Evolutionary conservation across 2,797 vertebrate species (phyloP).

Genomic region (Lerista edwardsae): DNA sequence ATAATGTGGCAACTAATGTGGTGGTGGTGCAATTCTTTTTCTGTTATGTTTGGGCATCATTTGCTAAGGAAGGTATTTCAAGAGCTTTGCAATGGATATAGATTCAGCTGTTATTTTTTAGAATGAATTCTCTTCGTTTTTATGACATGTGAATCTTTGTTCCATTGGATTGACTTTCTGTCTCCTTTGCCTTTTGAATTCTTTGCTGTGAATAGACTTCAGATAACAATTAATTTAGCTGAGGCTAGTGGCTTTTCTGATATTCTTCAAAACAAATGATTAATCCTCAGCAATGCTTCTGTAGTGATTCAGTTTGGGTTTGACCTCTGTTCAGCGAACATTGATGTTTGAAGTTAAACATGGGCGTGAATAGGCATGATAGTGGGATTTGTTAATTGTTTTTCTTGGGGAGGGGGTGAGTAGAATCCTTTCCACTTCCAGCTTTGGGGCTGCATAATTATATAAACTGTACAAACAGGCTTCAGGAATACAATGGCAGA

Average conservation of each 20-base stretch:
- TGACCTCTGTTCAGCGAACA: constrained; percentile 10
- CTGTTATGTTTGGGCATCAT: background rate
- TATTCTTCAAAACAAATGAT: constrained; percentile 15
- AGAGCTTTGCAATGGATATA: background rate
- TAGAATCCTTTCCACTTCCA: background rate
- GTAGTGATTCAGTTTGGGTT: background rate
- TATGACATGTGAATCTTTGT: background rate
- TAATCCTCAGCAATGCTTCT: background rate
- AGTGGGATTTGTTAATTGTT: background rate
- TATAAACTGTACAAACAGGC: background rate
- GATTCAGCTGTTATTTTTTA: background rate
- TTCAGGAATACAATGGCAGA: background rate
- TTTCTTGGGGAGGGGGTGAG: background rate
- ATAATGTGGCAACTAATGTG: background rate
- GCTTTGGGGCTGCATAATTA: background rate
- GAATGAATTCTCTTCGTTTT: background rate
- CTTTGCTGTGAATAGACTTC: background rate
- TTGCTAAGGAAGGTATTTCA: background rate
- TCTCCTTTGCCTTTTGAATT: background rate
- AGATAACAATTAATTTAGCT: constrained; percentile 15
- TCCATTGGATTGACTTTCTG: background rate
- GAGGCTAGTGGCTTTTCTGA: constrained; percentile 17
- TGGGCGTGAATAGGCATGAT: background rate
- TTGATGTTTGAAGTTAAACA: constrained; percentile 21
- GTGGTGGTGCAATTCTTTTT: background rate